Base-by-base conservation (phyloP, 35 echinoderm and acorn worm species). In the Apostichopus parvimensis region DNA sequence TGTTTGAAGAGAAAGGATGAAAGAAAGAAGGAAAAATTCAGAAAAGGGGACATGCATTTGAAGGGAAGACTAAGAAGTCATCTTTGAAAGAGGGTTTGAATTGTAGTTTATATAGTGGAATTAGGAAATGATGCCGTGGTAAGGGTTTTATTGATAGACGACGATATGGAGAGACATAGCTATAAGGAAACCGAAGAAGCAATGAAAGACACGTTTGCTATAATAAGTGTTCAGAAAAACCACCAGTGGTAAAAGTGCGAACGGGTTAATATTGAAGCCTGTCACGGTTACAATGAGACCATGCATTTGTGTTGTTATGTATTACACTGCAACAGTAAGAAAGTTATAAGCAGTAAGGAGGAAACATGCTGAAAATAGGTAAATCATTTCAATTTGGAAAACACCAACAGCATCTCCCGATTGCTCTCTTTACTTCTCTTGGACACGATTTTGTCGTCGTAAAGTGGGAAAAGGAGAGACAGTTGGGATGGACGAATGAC, bases 201-300 rank as follows among this genome's bases (percentile, higher is more conserved):
- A 72, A 88, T 72, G 61, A 72, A 72, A 72, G 86, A 73, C 45
- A 72, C 22, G 11, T 54, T 82, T 53, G 79, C 79, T 52, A 14
- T 82, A 87, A 56, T 82, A 84, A 80, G 57, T 84, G 81, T 84
- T 58, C 6, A 80, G 24, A 84, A 84, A 45, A 58, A 8, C 20
- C 22, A 58, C 57, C 81, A 84, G 81, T 84, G 15, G 81, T 84
- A 84, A 80, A 59, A 55, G 17, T 52, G 57, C 57, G 57, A 68
- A 54, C 10, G 61, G 60, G 86, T 68, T 88, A 72, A 88, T 88
- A 73, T 22, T 18, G 15, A 88, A 88, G 86, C 86, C 86, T 88
- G 86, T 88, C 64, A 88, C 86, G 86, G 86, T 88, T 88, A 88
- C 86, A 73, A 72, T 72, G 86, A 72, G 45, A 72, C 86, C 86